phyloP scores from a whole-genome alignment of 1,140 invertebrate species.

The Euura saliciscinereae region DNA sequence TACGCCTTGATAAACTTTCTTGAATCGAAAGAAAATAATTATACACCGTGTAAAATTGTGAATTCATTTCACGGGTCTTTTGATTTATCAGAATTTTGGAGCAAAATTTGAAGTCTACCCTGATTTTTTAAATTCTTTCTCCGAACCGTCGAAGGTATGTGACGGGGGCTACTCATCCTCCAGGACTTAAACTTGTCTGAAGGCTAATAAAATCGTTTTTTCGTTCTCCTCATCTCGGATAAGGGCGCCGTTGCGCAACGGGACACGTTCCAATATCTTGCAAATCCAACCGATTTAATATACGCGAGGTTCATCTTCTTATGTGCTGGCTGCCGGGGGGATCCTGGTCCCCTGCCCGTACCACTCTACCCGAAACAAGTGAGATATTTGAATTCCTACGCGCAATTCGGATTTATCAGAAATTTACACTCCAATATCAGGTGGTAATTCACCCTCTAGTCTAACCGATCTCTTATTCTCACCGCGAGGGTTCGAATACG shows the following conservation, averaged over 20 bases:
- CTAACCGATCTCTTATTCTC: conserved; percentile 10
- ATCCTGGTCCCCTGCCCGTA: conserved; percentile 2
- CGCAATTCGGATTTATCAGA: not conserved
- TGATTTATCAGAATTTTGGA: too few species aligned
- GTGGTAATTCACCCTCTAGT: not conserved
- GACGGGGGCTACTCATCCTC: not conserved
- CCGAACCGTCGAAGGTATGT: too few species aligned
- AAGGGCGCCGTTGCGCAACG: not conserved
- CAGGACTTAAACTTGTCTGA: not conserved
- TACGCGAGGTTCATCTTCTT: not conserved
- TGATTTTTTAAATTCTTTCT: too few species aligned
- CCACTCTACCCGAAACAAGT: conserved; percentile 8
- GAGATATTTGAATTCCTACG: conserved; percentile 3
- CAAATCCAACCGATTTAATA: conserved; percentile 6
- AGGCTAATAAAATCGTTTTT: conserved; percentile 5
- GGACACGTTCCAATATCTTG: conserved; percentile 7
- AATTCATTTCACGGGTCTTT: too few species aligned
- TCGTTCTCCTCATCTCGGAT: not conserved
- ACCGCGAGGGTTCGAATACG: too few species aligned
- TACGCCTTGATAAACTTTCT: not conserved
- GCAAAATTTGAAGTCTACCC: too few species aligned
- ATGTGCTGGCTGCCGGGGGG: not conserved
- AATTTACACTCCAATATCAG: conserved; percentile 3
- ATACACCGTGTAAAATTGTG: too few species aligned
- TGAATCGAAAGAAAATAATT: too few species aligned